phyloP scores from a whole-genome alignment of 1,140 invertebrate genomes.

The Philopotamus ludificatus region DNA sequence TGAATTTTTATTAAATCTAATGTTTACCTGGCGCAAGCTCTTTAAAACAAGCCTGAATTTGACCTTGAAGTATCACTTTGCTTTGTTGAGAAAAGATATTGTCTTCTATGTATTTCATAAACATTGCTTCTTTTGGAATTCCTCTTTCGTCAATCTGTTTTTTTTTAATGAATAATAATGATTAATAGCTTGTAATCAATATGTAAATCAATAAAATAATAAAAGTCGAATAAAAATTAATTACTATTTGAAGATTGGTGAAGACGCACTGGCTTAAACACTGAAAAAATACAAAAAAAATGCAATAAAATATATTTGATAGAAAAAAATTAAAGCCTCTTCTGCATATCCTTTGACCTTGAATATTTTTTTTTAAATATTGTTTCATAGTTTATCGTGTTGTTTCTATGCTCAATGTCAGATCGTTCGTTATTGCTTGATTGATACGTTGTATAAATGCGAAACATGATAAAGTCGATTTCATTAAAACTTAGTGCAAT shows the following conservation, averaged over 20 bases:
- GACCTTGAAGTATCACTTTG: constrained; percentile 20
- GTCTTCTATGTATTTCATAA: constrained; percentile 27
- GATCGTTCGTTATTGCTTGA: too few relatives aligned
- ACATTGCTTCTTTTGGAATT: constrained; percentile 34
- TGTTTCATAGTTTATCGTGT: too few relatives aligned
- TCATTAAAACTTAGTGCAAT: too few relatives aligned
- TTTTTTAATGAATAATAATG: background rate
- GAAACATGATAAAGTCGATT: too few relatives aligned
- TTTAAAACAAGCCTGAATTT: constrained; percentile 28
- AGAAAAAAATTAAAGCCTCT: too few relatives aligned
- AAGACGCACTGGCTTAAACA: constrained; percentile 41
- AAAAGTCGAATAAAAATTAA: constrained; percentile 11
- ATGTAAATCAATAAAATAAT: background rate
- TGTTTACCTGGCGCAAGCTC: constrained; percentile 30
- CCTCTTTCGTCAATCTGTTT: constrained; percentile 35
- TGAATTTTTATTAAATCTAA: background rate
- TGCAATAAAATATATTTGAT: background rate
- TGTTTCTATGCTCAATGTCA: too few relatives aligned
- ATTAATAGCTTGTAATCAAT: constrained; percentile 1
- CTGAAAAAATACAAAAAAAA: constrained; percentile 18
- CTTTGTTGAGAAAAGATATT: constrained; percentile 33
- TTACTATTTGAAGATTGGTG: constrained; percentile 38
- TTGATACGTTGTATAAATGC: too few relatives aligned
- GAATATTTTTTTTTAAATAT: too few relatives aligned
- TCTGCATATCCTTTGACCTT: too few relatives aligned